Percentiles rank a stretch among this genome's conserved stretches.
These are phyloP conservation scores for Panthera leo DNA, from an alignment of 2,113 vertebrate species.

Conservation along the genomic window DNA sequence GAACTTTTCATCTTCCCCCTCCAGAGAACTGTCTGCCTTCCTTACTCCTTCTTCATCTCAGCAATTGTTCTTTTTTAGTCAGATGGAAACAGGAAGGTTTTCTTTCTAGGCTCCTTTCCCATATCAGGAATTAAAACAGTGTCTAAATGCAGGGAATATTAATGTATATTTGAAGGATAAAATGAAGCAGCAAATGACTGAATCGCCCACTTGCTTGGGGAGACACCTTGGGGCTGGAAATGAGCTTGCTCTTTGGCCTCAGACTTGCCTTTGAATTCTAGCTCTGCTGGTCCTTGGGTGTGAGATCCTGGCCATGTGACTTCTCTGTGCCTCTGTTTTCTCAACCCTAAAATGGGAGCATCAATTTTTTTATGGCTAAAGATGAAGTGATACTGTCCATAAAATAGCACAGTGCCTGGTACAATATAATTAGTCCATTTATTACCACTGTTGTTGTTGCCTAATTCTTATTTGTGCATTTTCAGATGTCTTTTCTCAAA, in stretches of 20 bases:
- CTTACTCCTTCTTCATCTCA: neutral
- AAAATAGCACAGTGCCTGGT: neutral
- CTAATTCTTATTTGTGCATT: neutral
- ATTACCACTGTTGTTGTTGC: neutral
- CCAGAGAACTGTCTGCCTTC: neutral
- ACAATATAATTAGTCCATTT: neutral
- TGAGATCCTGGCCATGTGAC: neutral
- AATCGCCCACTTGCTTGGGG: too few relatives aligned
- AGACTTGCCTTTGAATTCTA: neutral
- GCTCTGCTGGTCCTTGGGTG: neutral
- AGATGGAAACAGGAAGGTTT: neutral
- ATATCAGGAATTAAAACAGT: neutral
- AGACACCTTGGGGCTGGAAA: neutral
- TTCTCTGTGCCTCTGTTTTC: neutral
- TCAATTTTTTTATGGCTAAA: neutral
- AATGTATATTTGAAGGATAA: neutral
- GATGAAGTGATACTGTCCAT: neutral
- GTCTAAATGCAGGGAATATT: neutral
- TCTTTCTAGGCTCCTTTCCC: neutral
- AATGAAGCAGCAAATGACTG: neutral
- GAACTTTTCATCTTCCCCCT: neutral
- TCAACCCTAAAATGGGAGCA: neutral
- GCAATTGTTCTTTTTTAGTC: neutral
- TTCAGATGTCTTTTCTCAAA: neutral
- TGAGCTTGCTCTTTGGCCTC: neutral